Evolutionary conservation across 2,888 invertebrate genomes (phyloP), one percentile per base, ranked within the genome.

Genomic region (Lasioglossum oenotherae): DNA sequence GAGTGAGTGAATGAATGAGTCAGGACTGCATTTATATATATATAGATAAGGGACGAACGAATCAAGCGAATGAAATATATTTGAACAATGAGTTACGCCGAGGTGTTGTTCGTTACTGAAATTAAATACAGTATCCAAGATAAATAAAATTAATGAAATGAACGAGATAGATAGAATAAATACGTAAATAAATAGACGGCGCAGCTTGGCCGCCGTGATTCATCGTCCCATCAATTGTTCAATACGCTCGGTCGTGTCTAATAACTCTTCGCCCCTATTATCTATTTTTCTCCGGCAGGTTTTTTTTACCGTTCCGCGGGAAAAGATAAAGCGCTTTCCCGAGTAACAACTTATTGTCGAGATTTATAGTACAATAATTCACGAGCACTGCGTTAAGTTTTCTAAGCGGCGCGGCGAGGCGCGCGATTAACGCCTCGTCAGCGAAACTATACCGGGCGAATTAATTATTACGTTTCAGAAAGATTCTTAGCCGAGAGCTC

Each of bases 351-450:
- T 53, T 64, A 74, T 69, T 60, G 49, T 14, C 35, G 46, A 84
- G 80, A 85, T 85, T 85, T 85, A 84, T 84, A 57, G 76, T 35
- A 76, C 84, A 78, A 79, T 85, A 84, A 85, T 79, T 85, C 75
- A 79, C 74, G 64, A n/a, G 74, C 53, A 23, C 74, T 4, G 19
- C 53, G 74, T 53, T 67, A 74, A 72, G 72, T 78, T 64, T 79
- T 64, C 64, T 31, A 16, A 16, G 31, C 74, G 69, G 84, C 41
- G 49, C 74, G 69, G 84, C 49, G 49, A n/a, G 60, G 75, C 57
- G 41, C 64, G 74, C 78, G 46, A 80, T 83, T 83, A 83, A 60
- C 80, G 82, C 64, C 69, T 64, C 64, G 84, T 84, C 84, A 41
- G 78, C 74, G 84, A 75, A 79, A 75, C 49, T 84, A 75, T 84